Percentiles rank a stretch among this genome's conserved stretches.
Evolutionary conservation across 2,113 vertebrate genomes (phyloP).

Genomic region (Pontoporia blainvillei): DNA sequence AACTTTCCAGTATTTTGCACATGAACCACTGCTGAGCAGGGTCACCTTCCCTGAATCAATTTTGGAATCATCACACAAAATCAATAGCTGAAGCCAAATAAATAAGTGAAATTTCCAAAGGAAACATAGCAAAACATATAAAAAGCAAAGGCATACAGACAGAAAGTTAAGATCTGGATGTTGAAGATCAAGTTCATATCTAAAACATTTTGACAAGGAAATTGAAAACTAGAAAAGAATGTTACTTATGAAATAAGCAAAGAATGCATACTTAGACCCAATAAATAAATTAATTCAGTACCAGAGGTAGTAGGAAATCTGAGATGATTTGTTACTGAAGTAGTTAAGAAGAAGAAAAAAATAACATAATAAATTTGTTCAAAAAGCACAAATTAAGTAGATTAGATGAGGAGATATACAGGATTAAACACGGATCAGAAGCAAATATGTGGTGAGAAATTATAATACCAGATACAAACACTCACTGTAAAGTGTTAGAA

Average conservation of each 20-base stretch:
- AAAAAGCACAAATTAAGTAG: neutral
- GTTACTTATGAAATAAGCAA: neutral
- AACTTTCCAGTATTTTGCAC: neutral
- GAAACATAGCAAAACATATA: neutral
- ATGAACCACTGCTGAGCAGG: neutral
- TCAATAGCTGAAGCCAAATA: neutral
- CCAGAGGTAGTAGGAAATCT: neutral
- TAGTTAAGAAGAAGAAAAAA: neutral
- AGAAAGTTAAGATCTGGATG: neutral
- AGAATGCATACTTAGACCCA: neutral
- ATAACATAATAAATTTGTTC: neutral
- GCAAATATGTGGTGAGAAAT: neutral
- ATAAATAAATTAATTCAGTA: neutral
- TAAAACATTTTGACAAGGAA: neutral
- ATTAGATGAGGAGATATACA: neutral
- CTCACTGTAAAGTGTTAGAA: neutral
- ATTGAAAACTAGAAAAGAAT: neutral
- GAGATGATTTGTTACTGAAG: neutral
- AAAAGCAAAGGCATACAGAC: neutral
- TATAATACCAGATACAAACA: neutral
- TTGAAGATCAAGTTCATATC: neutral
- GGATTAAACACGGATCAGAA: neutral
- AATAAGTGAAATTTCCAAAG: neutral
- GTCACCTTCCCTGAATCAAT: neutral
- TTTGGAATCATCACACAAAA: neutral